Percentiles rank a stretch among this genome's conserved stretches.
Conservation (phyloP, 2,888 invertebrate species). For the Nipponacmea schrenckii region DNA sequence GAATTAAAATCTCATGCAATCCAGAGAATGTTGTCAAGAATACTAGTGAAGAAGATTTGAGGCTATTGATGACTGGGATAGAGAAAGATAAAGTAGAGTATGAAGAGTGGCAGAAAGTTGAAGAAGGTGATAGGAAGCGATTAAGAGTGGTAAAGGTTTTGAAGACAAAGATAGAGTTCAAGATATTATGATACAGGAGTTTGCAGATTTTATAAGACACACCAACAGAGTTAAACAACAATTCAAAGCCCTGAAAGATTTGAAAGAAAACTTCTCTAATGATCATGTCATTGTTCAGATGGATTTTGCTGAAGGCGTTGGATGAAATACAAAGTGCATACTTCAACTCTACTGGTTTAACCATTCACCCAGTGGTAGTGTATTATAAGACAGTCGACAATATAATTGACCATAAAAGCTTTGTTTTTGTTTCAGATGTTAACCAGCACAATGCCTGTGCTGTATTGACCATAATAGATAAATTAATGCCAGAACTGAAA, state of each 20-base stretch:
- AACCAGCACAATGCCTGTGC: constrained; percentile 24
- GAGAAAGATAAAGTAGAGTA: constrained; percentile 15
- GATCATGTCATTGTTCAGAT: constrained; percentile 28
- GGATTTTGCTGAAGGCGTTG: constrained; percentile 32
- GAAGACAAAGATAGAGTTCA: constrained; percentile 14
- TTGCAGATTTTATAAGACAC: constrained; percentile 23
- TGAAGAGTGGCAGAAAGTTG: constrained; percentile 26
- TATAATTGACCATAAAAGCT: constrained; percentile 15
- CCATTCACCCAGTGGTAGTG: background rate
- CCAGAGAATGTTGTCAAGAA: constrained; percentile 1
- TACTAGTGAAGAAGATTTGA: constrained; percentile 14
- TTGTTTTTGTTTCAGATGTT: constrained; percentile 33
- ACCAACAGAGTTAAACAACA: constrained; percentile 20
- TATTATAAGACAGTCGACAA: background rate
- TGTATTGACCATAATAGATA: constrained; percentile 20
- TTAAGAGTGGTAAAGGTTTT: constrained; percentile 25
- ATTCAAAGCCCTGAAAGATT: constrained; percentile 21
- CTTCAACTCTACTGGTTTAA: background rate
- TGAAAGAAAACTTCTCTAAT: constrained; percentile 26
- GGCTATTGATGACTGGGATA: constrained; percentile 8
- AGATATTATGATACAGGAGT: constrained; percentile 16
- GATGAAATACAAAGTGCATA: background rate
- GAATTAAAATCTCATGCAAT: constrained; percentile 5
- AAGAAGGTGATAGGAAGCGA: constrained; percentile 28
- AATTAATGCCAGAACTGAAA: background rate